These are phyloP conservation scores for Lepus oiostolus DNA, from an alignment of 2,797 vertebrate genomes.

Conservation along the genomic window DNA sequence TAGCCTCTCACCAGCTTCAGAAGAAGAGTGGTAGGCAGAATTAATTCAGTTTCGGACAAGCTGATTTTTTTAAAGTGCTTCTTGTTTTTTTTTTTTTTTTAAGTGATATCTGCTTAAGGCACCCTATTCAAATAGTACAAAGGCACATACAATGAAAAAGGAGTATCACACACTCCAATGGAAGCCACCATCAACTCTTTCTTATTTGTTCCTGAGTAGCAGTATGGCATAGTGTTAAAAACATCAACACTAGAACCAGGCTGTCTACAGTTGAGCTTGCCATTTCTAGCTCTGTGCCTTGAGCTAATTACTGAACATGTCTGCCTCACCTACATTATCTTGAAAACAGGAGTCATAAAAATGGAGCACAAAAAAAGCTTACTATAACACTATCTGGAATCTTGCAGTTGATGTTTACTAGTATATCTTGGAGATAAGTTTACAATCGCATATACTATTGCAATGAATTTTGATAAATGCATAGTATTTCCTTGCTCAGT, in stretches of 20 bases:
- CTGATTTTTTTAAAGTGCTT: conserved; percentile 32
- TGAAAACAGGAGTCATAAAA: conserved; percentile 33
- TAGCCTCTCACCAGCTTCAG: background rate
- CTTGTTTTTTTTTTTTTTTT: background rate
- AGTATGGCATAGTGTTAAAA: conserved; percentile 8
- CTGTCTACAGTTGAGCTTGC: background rate
- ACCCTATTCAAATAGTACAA: conserved; percentile 14
- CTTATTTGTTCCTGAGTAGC: background rate
- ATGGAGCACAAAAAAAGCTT: background rate
- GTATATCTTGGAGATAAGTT: conserved; percentile 37
- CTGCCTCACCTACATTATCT: conserved; percentile 1
- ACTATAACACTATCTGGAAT: conserved; percentile 34
- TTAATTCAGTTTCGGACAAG: conserved; percentile 2
- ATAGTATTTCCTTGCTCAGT: conserved; percentile 32
- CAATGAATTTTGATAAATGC: conserved; percentile 34
- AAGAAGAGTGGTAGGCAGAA: background rate
- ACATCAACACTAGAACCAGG: conserved; percentile 14
- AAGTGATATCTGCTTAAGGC: background rate
- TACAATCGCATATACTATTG: conserved; percentile 20
- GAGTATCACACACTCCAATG: background rate
- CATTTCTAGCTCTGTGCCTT: background rate
- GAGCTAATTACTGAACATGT: background rate
- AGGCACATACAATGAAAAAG: conserved; percentile 22
- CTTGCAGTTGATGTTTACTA: conserved; percentile 40
- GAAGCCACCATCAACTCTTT: background rate